Conservation (phyloP, 1,140 invertebrate species). For the Cotesia chilonis region DNA sequence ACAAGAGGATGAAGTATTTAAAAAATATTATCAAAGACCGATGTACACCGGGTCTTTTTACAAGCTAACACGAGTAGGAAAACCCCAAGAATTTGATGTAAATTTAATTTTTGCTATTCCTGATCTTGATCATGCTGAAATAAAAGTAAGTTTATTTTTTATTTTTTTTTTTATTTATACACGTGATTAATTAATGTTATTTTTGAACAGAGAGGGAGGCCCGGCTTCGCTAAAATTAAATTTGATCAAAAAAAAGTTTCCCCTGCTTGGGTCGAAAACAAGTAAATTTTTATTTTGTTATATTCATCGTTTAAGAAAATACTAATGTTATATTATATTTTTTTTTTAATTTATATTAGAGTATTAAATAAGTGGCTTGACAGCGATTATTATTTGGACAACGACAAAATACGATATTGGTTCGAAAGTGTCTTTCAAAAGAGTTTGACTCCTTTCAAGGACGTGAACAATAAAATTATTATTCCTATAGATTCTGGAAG, state of each 20-base stretch:
- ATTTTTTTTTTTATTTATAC: conserved; percentile 34
- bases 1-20: conserved; percentile 49
- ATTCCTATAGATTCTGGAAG: background rate
- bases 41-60: conserved; percentile 67
- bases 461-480: background rate
- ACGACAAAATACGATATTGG: conserved; percentile 22
- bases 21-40: conserved; percentile 47
- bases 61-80: conserved; percentile 65
- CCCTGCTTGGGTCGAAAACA: conserved; percentile 34
- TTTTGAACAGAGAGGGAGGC: conserved; percentile 31
- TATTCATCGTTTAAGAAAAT: conserved; percentile 31
- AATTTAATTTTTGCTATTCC: conserved; percentile 65
- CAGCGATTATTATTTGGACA: conserved; percentile 5
- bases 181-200: conserved; percentile 16
- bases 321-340: background rate
- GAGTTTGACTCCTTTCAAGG: background rate
- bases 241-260: conserved; percentile 13
- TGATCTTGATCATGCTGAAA: conserved; percentile 48
- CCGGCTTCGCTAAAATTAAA: conserved; percentile 41
- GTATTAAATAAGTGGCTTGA: conserved; percentile 10
- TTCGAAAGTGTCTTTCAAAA: conserved; percentile 1
- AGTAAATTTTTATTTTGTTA: conserved; percentile 16
- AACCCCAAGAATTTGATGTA: conserved; percentile 68
- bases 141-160: conserved; percentile 49
- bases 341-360: conserved; percentile 2